Percentiles rank a stretch among this genome's conserved stretches.
Evolutionary conservation across 2,113 vertebrate genomes (phyloP).

Genomic region (Trogon melanurus): DNA sequence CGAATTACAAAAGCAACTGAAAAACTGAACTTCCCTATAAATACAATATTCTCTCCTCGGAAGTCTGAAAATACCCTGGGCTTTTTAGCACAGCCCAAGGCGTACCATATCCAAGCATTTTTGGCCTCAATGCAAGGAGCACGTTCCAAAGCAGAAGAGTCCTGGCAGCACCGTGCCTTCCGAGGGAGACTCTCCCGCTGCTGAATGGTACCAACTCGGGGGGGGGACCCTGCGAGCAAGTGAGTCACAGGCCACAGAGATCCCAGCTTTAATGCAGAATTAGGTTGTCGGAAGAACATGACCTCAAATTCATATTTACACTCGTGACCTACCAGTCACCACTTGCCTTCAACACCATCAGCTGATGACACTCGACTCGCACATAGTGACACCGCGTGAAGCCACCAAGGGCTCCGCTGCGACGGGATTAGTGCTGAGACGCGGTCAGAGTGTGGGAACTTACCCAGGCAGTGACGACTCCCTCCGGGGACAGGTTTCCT

Average conservation of each 20-base stretch:
- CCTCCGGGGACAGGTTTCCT: background rate
- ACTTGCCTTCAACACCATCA: accelerated
- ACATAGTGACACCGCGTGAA: accelerated
- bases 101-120: background rate
- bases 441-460: background rate
- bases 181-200: accelerated
- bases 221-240: background rate
- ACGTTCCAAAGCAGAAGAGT: background rate
- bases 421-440: accelerated
- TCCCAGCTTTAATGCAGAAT: background rate
- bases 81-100: constrained; percentile 8
- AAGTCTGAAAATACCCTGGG: background rate
- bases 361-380: accelerated
- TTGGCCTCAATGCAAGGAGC: background rate
- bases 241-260: background rate
- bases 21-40: background rate
- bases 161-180: background rate
- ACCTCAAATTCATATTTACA: background rate
- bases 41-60: background rate
- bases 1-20: background rate
- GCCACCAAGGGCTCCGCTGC: background rate
- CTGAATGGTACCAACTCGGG: accelerated
- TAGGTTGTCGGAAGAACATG: accelerated
- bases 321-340: accelerated
- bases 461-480: accelerated